Conservation (phyloP, 92 coral and sea anemone genomes). For the Bergia puertoricense region DNA sequence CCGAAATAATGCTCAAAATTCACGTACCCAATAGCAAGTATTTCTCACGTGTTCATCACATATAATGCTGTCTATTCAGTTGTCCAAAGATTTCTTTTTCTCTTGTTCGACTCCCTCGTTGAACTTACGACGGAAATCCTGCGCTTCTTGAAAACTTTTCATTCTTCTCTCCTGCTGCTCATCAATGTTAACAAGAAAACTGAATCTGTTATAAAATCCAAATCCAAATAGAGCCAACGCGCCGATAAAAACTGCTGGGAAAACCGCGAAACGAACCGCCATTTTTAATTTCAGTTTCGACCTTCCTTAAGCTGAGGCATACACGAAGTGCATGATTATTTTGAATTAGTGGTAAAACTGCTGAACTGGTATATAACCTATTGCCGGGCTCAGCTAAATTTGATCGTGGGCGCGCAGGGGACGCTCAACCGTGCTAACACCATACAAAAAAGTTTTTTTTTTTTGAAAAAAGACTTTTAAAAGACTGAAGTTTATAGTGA, state of each 20-base stretch:
- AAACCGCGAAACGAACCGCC: constrained; percentile 80
- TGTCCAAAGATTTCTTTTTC: constrained; percentile 41
- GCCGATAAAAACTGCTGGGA: constrained; percentile 87
- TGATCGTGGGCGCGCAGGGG: too few relatives aligned
- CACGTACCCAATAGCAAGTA: background rate
- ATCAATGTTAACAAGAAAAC: constrained; percentile 68
- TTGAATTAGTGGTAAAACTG: too few relatives aligned
- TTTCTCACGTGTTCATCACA: background rate
- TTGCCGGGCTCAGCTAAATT: too few relatives aligned
- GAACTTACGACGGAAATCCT: constrained; percentile 81
- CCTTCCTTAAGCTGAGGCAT: background rate
- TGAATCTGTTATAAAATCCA: constrained; percentile 88
- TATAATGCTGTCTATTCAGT: too few relatives aligned
- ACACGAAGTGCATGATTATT: constrained; percentile 3
- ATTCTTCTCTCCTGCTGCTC: constrained; percentile 73
- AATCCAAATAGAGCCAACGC: constrained; percentile 74
- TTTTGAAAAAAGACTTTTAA: too few relatives aligned
- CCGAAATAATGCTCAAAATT: background rate
- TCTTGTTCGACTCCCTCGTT: constrained; percentile 73
- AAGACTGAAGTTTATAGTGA: too few relatives aligned
- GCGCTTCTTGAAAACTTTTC: constrained; percentile 69
- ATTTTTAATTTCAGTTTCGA: constrained; percentile 26
- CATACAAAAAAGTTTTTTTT: too few relatives aligned
- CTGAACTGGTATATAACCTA: too few relatives aligned
- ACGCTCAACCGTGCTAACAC: too few relatives aligned